These are phyloP conservation scores for Oxyscelio sp. DNA, from an alignment of 2,888 invertebrate species.

Conservation along the genomic window DNA sequence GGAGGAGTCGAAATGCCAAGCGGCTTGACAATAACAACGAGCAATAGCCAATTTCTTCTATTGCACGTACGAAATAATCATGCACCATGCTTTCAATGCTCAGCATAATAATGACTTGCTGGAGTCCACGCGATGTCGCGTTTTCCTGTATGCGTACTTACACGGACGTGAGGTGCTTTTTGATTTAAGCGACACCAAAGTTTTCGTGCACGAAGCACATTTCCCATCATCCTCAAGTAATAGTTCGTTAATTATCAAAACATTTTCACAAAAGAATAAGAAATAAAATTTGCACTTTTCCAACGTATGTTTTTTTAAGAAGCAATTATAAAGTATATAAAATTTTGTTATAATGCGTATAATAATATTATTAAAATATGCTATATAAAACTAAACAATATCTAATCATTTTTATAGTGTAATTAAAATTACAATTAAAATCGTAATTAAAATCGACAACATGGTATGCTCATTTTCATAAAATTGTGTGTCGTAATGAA, in stretches of 20 bases:
- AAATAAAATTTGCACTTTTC: too few species aligned
- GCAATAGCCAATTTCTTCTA: slow-evolving; percentile 70
- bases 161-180: slow-evolving; percentile 54
- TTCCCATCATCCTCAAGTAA: slow-evolving; percentile 1
- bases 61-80: slow-evolving; percentile 76
- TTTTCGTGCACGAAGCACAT: slow-evolving; percentile 17
- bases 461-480: too few species aligned
- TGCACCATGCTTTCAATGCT: slow-evolving; percentile 73
- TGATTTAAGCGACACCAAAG: slow-evolving; percentile 60
- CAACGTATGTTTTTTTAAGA: too few species aligned
- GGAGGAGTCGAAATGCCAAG: slow-evolving; percentile 24
- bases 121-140: slow-evolving; percentile 67
- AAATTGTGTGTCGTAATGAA: too few species aligned
- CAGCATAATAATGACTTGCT: slow-evolving; percentile 74
- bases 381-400: too few species aligned
- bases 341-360: too few species aligned
- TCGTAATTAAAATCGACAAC: too few species aligned
- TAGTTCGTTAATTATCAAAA: slow-evolving; percentile 16
- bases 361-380: too few species aligned
- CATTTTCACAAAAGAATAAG: slow-evolving; percentile 15
- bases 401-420: too few species aligned
- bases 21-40: slow-evolving; percentile 46
- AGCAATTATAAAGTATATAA: too few species aligned
- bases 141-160: slow-evolving; percentile 66
- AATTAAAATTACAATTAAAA: too few species aligned